Evolutionary conservation across 2,113 vertebrate genomes (phyloP).

Genomic region (Pipa parva): DNA sequence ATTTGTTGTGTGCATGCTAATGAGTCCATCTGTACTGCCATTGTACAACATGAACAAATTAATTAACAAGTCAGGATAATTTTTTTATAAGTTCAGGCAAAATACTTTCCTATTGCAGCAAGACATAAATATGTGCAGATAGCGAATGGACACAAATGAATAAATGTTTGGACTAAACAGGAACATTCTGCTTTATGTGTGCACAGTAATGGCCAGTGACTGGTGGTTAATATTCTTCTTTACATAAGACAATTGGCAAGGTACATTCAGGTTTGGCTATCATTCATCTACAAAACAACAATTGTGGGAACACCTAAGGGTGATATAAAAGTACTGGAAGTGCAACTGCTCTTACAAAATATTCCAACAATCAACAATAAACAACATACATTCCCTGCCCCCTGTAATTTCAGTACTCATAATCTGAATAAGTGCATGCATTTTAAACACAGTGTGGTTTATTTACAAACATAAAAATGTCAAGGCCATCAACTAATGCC

Average conservation of each 20-base stretch:
- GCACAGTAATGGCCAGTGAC: neutral
- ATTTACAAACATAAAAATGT: no score
- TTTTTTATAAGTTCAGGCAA: constrained; percentile 66
- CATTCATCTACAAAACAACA: neutral
- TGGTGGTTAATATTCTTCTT: neutral
- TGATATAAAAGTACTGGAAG: no score
- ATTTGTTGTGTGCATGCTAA: constrained; percentile 99
- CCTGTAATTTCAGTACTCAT: no score
- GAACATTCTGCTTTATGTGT: neutral
- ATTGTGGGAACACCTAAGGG: neutral
- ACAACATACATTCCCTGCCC: no score
- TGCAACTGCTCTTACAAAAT: no score
- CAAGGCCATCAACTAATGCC: no score
- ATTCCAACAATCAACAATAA: no score
- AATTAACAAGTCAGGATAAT: constrained; percentile 93
- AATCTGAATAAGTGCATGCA: no score
- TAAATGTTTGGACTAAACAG: neutral
- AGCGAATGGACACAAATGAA: constrained; percentile 42
- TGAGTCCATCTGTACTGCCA: constrained; percentile 99
- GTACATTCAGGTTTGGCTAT: neutral
- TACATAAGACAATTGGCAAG: neutral
- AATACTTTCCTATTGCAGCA: constrained; percentile 65
- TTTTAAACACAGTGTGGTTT: no score
- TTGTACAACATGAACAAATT: constrained; percentile 99
- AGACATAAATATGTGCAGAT: constrained; percentile 47